Evolutionary conservation across 1,140 invertebrate genomes (phyloP).

Genomic region (Drosophila funebris): DNA sequence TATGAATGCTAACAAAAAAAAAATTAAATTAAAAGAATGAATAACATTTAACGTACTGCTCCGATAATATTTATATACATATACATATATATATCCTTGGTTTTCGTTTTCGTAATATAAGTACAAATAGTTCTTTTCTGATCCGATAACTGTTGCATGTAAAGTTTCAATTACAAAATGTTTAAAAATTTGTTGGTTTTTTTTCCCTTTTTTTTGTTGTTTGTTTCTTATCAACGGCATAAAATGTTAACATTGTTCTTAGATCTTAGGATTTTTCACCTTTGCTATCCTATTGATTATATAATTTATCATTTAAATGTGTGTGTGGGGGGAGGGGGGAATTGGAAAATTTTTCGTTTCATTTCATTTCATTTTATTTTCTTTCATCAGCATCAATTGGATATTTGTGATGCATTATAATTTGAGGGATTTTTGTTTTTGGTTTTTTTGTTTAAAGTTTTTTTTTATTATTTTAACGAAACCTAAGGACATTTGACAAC

Average conservation of each 20-base stretch:
- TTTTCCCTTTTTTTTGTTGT: conserved; percentile 3
- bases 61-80: conserved; percentile 2
- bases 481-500: conserved; percentile 27
- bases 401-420: not conserved
- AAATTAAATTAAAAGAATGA: not conserved
- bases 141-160: conserved; percentile 28
- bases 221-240: conserved; percentile 35
- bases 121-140: conserved; percentile 12
- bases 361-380: too few species aligned
- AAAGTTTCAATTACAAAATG: conserved; percentile 58
- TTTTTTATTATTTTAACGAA: conserved; percentile 11
- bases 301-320: conserved; percentile 15
- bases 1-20: conserved; percentile 1
- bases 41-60: conserved; percentile 13
- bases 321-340: not conserved
- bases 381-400: not conserved
- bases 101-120: conserved; percentile 1
- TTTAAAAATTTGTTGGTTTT: conserved; percentile 36
- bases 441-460: not conserved
- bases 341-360: not conserved
- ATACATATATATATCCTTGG: not conserved
- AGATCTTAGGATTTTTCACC: conserved; percentile 71
- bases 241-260: conserved; percentile 81
- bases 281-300: conserved; percentile 50
- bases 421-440: not conserved